Percentiles rank a stretch among this genome's conserved stretches.
These are phyloP conservation scores for Pelochelys cantorii DNA, from an alignment of 2,797 vertebrate genomes.

Conservation along the genomic window DNA sequence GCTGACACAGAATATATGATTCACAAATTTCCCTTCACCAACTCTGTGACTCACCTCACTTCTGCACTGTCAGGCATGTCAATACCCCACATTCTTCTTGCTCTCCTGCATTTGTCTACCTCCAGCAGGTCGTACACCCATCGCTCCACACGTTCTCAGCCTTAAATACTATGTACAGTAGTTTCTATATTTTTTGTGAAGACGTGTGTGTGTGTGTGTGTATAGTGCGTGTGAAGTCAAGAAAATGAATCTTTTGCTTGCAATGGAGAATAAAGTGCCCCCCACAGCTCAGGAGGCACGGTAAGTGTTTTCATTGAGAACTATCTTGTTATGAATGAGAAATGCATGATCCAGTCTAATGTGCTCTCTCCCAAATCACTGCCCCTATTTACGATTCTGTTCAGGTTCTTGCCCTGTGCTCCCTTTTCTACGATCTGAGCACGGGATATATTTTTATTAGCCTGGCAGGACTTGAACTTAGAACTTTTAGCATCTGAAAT, in stretches of 20 bases:
- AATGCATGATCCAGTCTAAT: background rate
- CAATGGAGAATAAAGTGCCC: conserved; percentile 76
- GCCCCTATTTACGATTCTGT: fast-evolving
- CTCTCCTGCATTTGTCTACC: conserved; percentile 4
- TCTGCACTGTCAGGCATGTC: conserved; percentile 48
- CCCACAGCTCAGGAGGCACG: background rate
- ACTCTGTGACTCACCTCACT: background rate
- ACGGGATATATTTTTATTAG: fast-evolving
- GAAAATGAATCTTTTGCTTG: background rate
- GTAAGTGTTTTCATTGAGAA: conserved; percentile 17
- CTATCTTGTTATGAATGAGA: fast-evolving
- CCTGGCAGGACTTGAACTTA: background rate
- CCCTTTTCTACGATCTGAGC: fast-evolving
- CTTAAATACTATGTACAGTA: background rate
- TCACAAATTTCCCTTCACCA: conserved; percentile 2
- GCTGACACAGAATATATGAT: background rate
- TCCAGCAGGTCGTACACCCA: background rate
- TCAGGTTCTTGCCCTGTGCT: fast-evolving
- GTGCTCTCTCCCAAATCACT: fast-evolving
- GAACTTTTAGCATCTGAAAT: fast-evolving
- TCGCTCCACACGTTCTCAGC: background rate
- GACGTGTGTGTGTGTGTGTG: fast-evolving
- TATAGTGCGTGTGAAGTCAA: no score
- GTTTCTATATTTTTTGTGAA: background rate
- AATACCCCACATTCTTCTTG: background rate